Evolutionary conservation across 1,140 invertebrate species (phyloP), one percentile per base, ranked within the genome.

Genomic region (Pantala flavescens): DNA sequence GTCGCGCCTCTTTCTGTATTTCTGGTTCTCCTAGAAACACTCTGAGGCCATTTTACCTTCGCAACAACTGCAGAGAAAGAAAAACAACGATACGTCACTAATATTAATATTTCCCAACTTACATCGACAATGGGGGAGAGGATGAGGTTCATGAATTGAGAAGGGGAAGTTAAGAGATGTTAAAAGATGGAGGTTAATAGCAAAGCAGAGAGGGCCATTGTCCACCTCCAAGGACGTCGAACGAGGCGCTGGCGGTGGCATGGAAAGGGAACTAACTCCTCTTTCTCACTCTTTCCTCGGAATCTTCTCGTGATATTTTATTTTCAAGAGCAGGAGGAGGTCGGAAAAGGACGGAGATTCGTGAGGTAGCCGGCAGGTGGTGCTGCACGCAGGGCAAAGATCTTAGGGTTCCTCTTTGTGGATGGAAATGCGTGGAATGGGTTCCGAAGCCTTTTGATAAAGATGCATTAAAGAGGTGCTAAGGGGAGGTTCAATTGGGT

Each of bases 141-240:
- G 28, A 9, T 36, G 28, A 36, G 2, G 28, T 5, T 5, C 28
- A 36, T 63, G 49, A 63, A 63, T 14, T 14, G 28, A 63, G 49
- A 21, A 63, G 49, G 12, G 49, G 49, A 14, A 63, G 49, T 36
- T n/a, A 36, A 21, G 12, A 21, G 49, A 63, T 63, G 49, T 3
- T 63, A 21, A 63, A 63, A 63, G 16, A 63, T 63, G 49, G 49
- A 63, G n/a, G 49, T 63, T 63, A 36, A 63, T 63, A 63, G 49
- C 49, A 63, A 63, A 63, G 28, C 28, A 36, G 28, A 36, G 28
- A 36, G 49, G 49, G 49, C 49, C 49, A 63, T 63, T 12, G 49
- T 63, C 49, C 49, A 63, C 49, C n/a, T 21, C 49, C 49, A 63
- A 63, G 49, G 49, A 63, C 49, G 49, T 16, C n/a, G 49, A 21